Conservation (phyloP, 2,888 invertebrate genomes). For the Parelbella ahira region DNA sequence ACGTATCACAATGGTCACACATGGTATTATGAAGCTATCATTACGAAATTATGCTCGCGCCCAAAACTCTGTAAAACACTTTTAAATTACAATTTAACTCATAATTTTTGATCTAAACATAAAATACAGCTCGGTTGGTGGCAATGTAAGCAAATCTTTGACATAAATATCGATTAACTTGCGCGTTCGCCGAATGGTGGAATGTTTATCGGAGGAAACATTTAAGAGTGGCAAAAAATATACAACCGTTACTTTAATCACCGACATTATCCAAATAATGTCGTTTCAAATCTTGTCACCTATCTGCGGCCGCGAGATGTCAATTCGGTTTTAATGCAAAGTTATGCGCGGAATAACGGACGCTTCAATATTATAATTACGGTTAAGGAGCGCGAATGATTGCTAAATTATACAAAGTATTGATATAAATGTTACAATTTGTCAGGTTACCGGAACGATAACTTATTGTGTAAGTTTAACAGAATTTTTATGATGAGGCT, state of each 20-base stretch:
- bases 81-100: too few species aligned
- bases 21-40: too few species aligned
- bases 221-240: conserved; percentile 24
- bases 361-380: conserved; percentile 29
- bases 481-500: conserved; percentile 21
- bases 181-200: too few species aligned
- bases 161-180: too few species aligned
- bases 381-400: conserved; percentile 35
- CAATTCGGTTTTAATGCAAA: conserved; percentile 29
- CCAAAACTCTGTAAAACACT: too few species aligned
- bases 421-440: conserved; percentile 11
- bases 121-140: too few species aligned
- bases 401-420: conserved; percentile 43
- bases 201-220: conserved; percentile 8
- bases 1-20: too few species aligned
- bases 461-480: conserved; percentile 9
- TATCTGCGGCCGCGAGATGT: conserved; percentile 23
- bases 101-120: too few species aligned
- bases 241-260: conserved; percentile 27
- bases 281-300: conserved; percentile 30
- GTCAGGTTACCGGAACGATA: conserved; percentile 8
- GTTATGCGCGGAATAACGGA: conserved; percentile 36
- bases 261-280: conserved; percentile 22
- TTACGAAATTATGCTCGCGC: too few species aligned
- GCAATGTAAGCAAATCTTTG: too few species aligned